Evolutionary conservation across 2,113 vertebrate genomes (phyloP).

Genomic region (Petromus typicus): DNA sequence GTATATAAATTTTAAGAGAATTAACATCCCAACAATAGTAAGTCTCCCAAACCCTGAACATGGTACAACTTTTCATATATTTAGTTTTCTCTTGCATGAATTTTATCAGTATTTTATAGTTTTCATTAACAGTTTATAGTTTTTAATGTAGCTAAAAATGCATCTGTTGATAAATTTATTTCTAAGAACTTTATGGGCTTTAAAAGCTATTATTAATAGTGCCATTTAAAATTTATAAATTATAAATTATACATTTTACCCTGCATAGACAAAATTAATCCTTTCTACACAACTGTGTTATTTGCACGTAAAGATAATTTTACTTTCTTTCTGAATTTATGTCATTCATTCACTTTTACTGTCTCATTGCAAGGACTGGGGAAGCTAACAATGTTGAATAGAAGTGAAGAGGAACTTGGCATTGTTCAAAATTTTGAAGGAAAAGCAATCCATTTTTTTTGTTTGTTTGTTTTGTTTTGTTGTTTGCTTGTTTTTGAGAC

Average conservation of each 20-base stretch:
- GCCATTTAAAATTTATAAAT: not conserved
- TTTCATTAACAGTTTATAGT: not conserved
- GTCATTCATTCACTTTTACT: not conserved
- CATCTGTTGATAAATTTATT: slow-evolving; percentile 26
- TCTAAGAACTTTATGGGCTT: not conserved
- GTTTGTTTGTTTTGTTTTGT: no score
- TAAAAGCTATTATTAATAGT: not conserved
- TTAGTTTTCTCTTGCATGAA: not conserved
- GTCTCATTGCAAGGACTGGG: not conserved
- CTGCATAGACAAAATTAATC: slow-evolving; percentile 9
- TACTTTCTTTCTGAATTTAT: not conserved
- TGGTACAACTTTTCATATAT: not conserved
- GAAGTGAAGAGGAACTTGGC: not conserved
- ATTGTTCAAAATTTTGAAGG: slow-evolving; percentile 11
- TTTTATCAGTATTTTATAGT: not conserved
- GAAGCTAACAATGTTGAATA: not conserved
- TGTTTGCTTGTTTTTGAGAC: no score
- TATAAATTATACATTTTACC: not conserved
- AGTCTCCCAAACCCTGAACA: not conserved
- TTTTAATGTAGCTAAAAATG: not conserved
- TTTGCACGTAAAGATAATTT: not conserved
- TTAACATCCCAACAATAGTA: not conserved
- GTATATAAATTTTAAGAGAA: slow-evolving; percentile 22
- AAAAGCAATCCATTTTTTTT: not conserved
- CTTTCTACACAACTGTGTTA: not conserved